Evolutionary conservation across 2,113 vertebrate genomes (phyloP).

Genomic region (Anthoscopus minutus): DNA sequence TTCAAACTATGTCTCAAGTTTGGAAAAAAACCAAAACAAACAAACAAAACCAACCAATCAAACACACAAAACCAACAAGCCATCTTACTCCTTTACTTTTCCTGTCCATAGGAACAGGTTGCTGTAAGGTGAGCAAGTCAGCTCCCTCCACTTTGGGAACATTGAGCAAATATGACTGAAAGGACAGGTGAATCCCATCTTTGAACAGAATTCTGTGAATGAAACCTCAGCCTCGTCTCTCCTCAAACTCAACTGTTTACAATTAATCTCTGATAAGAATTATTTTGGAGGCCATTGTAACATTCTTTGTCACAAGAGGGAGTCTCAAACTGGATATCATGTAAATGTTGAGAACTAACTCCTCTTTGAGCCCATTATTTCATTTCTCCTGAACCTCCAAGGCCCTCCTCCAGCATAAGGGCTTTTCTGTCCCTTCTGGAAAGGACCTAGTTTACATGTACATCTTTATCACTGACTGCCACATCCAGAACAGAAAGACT

Average conservation of each 20-base stretch:
- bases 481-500: neutral
- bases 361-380: neutral
- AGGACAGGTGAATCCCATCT: neutral
- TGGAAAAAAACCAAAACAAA: neutral
- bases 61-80: neutral
- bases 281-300: fast-evolving
- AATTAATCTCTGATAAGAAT: neutral
- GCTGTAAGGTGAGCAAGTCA: neutral
- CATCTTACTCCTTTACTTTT: neutral
- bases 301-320: neutral
- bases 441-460: neutral
- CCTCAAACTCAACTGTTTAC: neutral
- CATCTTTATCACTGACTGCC: neutral
- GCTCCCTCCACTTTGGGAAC: neutral
- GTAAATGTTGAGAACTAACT: neutral
- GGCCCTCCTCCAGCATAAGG: neutral
- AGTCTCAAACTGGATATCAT: neutral
- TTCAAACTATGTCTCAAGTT: neutral
- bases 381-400: neutral
- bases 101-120: neutral
- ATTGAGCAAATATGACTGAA: neutral
- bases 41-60: neutral
- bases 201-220: neutral
- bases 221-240: neutral
- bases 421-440: neutral